Evolutionary conservation across 2,888 invertebrate species (phyloP), one percentile per base, ranked within the genome.

Genomic region (Alloscopus bannaensis): DNA sequence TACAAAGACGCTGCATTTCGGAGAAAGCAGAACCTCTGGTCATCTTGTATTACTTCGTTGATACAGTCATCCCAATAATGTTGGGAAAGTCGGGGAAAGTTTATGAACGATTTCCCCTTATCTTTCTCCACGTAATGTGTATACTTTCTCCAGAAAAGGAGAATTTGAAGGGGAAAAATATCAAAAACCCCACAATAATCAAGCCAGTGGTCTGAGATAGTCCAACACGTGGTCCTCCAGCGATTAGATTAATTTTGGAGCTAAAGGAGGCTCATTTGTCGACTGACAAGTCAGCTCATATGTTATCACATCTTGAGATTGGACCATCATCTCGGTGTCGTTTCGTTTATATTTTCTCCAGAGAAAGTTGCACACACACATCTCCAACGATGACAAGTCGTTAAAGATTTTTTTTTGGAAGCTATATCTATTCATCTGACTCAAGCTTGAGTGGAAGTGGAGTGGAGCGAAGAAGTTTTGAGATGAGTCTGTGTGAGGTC

Each of bases 201-300:
- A 36, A 36, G 8, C 36, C 36, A 13, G 36, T 36, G 36, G 36
- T 8, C 36, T 36, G 36, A 13, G 6, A 13, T 8, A 36, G 8
- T 13, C 36, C 36, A 36, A 6, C 13, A 36, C 36, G 6, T 36
- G 36, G 36, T 36, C 13, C 36, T 36, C 36, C 36, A 8, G 36
- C 36, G 18, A 50, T 50, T 50, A 50, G 50, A 50, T 50, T 50
- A 50, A 50, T 50, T 50, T 18, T 13, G 20, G 8, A 50, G n/a
- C 50, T 18, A 50, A 50, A 50, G 50, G 18, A 18, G 50, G 22
- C 50, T 50, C 50, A 57, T 57, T 57, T 57, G 26, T 57, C 57
- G 29, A 8, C 57, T 57, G 57, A 57, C 57, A 57, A 57, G 57
- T 57, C 57, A 57, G 20, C 57, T 26, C 26, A 57, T 57, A 13